phyloP scores from a whole-genome alignment of 2,888 invertebrate species.

The Gryllus longicercus region DNA sequence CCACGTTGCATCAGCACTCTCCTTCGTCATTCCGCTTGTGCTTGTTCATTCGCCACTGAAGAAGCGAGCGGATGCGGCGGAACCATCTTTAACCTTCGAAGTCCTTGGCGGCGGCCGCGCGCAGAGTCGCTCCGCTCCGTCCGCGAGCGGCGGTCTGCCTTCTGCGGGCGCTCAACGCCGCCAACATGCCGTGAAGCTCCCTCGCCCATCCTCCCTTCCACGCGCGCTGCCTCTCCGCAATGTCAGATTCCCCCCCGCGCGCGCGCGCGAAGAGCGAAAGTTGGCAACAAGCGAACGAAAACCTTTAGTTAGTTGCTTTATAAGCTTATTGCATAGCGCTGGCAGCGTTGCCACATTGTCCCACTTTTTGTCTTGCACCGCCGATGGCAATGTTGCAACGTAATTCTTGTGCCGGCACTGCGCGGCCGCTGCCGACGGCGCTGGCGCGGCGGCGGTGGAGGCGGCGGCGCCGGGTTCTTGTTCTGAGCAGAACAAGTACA shows the following conservation, averaged over 20 bases:
- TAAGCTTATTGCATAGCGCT: neutral
- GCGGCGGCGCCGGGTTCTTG: neutral
- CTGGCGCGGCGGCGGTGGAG: neutral
- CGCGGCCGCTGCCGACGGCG: neutral
- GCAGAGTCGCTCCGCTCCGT: too few species aligned
- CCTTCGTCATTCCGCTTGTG: too few species aligned
- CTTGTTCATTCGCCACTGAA: too few species aligned
- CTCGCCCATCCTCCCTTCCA: too few species aligned
- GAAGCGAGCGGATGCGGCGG: too few species aligned
- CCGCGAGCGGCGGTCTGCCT: too few species aligned
- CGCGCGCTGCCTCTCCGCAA: neutral
- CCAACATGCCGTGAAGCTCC: too few species aligned
- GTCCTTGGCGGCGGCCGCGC: too few species aligned
- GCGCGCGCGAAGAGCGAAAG: neutral
- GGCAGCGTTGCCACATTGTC: neutral
- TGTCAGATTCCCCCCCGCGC: neutral
- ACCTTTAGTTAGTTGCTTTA: slow-evolving; percentile 1
- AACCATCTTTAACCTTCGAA: too few species aligned
- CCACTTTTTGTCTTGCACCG: slow-evolving; percentile 17
- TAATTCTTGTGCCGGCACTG: neutral
- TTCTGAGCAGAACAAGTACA: neutral
- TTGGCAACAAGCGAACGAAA: slow-evolving; percentile 10
- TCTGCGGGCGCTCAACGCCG: too few species aligned
- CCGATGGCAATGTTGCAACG: slow-evolving; percentile 17
- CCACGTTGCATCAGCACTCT: too few species aligned